phyloP scores from a whole-genome alignment of 2,113 vertebrate genomes.

The Entomyzon cyanotis region DNA sequence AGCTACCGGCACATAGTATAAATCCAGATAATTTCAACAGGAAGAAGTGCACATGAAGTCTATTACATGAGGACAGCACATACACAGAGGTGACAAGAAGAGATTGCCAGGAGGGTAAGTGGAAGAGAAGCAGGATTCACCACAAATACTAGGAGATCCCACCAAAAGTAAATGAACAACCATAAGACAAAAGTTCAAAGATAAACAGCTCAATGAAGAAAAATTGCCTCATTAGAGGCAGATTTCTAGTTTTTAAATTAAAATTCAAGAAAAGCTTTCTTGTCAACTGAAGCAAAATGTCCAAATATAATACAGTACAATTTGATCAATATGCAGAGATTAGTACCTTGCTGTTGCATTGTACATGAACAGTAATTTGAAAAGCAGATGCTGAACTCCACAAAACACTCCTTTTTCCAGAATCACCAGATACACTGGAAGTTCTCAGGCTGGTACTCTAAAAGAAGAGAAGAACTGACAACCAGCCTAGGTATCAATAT shows the following conservation, averaged over 20 bases:
- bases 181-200: background rate
- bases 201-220: background rate
- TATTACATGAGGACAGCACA: background rate
- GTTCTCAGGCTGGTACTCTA: background rate
- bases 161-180: background rate
- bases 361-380: background rate
- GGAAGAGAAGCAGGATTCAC: background rate
- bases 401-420: background rate
- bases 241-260: background rate
- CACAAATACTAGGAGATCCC: background rate
- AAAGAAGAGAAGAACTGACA: background rate
- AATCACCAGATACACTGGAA: background rate
- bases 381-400: background rate
- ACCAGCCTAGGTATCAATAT: background rate
- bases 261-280: background rate
- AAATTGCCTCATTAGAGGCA: background rate
- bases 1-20: background rate
- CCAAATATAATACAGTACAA: rapidly evolving
- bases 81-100: background rate
- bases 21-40: rapidly evolving
- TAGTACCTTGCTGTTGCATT: background rate
- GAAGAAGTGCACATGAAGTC: rapidly evolving
- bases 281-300: background rate
- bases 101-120: background rate
- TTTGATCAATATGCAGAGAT: background rate